Base-by-base conservation (phyloP, 2,113 vertebrate species). In the Carettochelys insculpta region DNA sequence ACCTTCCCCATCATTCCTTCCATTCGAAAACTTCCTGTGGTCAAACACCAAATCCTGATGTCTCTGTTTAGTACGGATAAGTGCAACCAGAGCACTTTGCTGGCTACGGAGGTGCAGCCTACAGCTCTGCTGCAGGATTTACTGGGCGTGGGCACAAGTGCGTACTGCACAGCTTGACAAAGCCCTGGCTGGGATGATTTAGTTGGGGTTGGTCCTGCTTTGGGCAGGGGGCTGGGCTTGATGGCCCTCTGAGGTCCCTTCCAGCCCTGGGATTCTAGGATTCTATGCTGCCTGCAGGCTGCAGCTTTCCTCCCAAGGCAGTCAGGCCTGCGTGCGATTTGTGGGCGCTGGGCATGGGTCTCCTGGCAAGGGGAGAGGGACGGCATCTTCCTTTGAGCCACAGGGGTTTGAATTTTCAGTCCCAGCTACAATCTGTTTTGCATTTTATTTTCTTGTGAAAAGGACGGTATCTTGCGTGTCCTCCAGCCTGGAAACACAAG, bases 21-120 rank as follows among this genome's bases (percentile, higher is more conserved):
- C 84, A 82, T 88, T 25, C 90, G 91, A 90, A 94, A 95, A 94
- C 92, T 96, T 96, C 85, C 92, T 77, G 77, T 77, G 93, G 90
- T 95, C 65, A 94, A 87, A 94, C 52, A 78, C 82, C 83, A 92
- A 47, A 78, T 65, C 92, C 93, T 48, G 92, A 83, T 77, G 93
- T 81, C 92, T 22, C 77, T 16, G 41, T 7, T 92, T 31, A 71
- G 11, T 0, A 1, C 3, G 27, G 77, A 2, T 29, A 77, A 43
- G 3, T 4, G 85, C 87, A 29, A 77, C 89, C 0, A 3, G 43
- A 47, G 71, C 10, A n/a, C 2, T 0, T 16, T 19, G 45, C 8
- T 16, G 14, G 5, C 75, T 14, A 3, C 13, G 24, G 25, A 31
- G 41, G 19, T 29, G 25, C 45, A 48, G 75, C 14, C 8, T 24